phyloP scores from a whole-genome alignment of 2,113 vertebrate genomes.

The Pagrus major region DNA sequence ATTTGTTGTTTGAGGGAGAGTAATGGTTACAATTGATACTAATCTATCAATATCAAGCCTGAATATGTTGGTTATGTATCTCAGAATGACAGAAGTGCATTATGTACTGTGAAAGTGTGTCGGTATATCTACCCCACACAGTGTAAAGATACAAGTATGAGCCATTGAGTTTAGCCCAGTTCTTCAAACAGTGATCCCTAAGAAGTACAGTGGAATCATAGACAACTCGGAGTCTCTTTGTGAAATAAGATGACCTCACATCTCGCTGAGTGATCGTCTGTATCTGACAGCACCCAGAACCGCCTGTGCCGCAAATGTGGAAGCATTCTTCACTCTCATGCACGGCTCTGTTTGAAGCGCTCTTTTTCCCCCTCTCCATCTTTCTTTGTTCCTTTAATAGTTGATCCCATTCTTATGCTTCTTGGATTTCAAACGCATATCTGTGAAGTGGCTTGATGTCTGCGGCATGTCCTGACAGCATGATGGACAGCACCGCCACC shows the following conservation, averaged over 20 bases:
- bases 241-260: conserved; percentile 59
- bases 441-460: conserved; percentile 72
- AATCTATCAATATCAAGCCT: neutral
- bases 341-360: conserved; percentile 59
- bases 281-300: conserved; percentile 57
- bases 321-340: conserved; percentile 61
- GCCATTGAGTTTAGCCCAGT: neutral
- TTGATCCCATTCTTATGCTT: conserved; percentile 76
- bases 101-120: too few relatives aligned
- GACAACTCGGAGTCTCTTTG: conserved; percentile 46
- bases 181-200: conserved; percentile 7
- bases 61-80: neutral
- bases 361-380: conserved; percentile 25
- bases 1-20: neutral
- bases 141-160: neutral
- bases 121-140: neutral
- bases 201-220: neutral
- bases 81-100: neutral
- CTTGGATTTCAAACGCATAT: conserved; percentile 82
- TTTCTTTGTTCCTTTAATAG: conserved; percentile 64
- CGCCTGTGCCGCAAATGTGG: conserved; percentile 52
- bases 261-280: conserved; percentile 66
- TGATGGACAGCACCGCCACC: conserved; percentile 59
- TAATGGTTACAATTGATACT: neutral
- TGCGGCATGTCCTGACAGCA: conserved; percentile 71